These are phyloP conservation scores for Epirrhoe alternata DNA, from an alignment of 2,888 invertebrate genomes.

Conservation along the genomic window DNA sequence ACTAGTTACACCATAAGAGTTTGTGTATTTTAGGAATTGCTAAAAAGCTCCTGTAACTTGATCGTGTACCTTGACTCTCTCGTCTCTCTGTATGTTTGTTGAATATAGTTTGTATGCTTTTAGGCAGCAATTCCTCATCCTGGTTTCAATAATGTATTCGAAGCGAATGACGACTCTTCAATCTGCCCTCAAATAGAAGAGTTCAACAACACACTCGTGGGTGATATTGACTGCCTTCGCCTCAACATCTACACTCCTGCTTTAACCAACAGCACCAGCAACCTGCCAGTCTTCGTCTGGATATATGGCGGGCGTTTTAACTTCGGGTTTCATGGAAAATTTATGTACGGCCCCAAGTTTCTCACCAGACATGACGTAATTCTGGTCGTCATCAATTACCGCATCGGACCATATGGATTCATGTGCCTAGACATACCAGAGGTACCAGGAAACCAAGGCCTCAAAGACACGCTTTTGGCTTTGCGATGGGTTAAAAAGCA, in stretches of 20 bases:
- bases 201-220: conserved; percentile 48
- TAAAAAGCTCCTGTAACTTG: too few relatives aligned
- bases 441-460: conserved; percentile 67
- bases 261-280: conserved; percentile 49
- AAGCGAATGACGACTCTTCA: conserved; percentile 62
- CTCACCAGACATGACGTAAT: conserved; percentile 61
- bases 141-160: conserved; percentile 55
- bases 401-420: conserved; percentile 68
- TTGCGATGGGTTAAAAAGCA: conserved; percentile 64
- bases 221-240: conserved; percentile 60
- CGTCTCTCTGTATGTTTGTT: too few relatives aligned
- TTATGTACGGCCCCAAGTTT: conserved; percentile 55
- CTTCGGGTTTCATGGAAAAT: conserved; percentile 53
- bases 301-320: conserved; percentile 61
- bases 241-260: conserved; percentile 63
- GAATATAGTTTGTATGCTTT: conserved; percentile 4
- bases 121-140: conserved; percentile 57
- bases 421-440: conserved; percentile 62
- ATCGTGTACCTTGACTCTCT: too few relatives aligned
- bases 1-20: too few relatives aligned
- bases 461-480: conserved; percentile 65
- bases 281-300: conserved; percentile 61
- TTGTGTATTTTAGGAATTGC: too few relatives aligned
- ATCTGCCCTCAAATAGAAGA: conserved; percentile 62
- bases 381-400: conserved; percentile 65